Base-by-base conservation (phyloP, 1,140 invertebrate species). In the Drosophila orena region DNA sequence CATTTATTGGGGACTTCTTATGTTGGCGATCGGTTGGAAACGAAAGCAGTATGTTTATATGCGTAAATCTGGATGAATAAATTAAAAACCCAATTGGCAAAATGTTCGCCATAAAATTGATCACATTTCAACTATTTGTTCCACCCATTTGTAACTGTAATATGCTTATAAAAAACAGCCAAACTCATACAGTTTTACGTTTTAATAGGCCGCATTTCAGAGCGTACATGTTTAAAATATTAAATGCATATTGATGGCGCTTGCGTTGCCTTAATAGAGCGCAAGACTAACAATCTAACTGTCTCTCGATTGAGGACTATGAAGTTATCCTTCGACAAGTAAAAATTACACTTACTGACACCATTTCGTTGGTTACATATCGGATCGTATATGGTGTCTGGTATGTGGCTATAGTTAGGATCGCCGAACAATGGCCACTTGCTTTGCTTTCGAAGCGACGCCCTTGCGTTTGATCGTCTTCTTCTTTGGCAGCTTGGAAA, bases 1-100 rank as follows among this genome's bases (percentile, higher is more conserved):
- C 30, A 40, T 40, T 61, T 30, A 40, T 30, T 4, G 50, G 35
- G 8, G 5, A 38, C 27, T 52, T 49, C 4, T 58, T n/a, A 37
- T 24, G 17, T 11, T n/a, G 17, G 1, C 20, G 20, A 15, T 53
- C 17, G 8, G 20, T 24, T 54, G 35, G 7, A 3, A 53, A 53
- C n/a, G 12, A 37, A 37, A 24, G 8, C 7, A 15, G 17, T 2
- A 40, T 27, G 43, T 15, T 14, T 4, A 15, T 40, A 7, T 43
- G 15, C 17, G 42, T 24, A 14, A 15, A 22, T 38, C 14, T 54
- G 22, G 0, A 14, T 6, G 7, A 14, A 6, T 17, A 11, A 22
- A 58, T 7, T 34, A 4, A 12, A 11, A n/a, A n/a, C n/a, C n/a
- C n/a, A n/a, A n/a, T n/a, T 54, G 49, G 11, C 15, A 11, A 35